A percentile compares a stretch with the other conserved stretches of the same genome.
Evolutionary conservation across 2,113 vertebrate genomes (phyloP).

Genomic region (Silurus asotus): DNA sequence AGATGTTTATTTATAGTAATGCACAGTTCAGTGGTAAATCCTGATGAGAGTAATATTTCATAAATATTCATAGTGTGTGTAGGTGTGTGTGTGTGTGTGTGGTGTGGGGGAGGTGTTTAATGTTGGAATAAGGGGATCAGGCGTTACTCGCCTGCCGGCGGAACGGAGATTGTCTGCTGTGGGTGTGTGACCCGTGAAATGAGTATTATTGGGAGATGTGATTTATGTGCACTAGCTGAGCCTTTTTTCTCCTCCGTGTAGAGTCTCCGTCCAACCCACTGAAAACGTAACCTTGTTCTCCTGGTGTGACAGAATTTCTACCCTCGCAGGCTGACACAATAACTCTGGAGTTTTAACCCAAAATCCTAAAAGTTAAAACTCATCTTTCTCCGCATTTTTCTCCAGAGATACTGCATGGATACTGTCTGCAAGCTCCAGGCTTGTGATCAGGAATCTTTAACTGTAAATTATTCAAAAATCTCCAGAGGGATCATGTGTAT

Average conservation of each 20-base stretch:
- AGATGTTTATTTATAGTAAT: conserved; percentile 6
- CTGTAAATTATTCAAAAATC: not conserved
- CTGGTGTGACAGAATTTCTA: not conserved
- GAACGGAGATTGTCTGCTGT: conserved; percentile 60
- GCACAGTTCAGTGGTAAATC: conserved; percentile 23
- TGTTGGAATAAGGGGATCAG: conserved; percentile 63
- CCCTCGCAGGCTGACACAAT: not conserved
- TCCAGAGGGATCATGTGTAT: not conserved
- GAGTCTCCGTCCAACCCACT: not conserved
- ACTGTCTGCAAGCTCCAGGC: not conserved
- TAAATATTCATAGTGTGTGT: conserved; percentile 24
- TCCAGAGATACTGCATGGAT: not conserved
- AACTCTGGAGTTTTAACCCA: not conserved
- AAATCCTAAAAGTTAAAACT: not conserved
- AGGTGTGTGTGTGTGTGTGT: conserved; percentile 11
- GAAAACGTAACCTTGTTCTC: conserved; percentile 4
- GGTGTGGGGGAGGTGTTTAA: conserved; percentile 20
- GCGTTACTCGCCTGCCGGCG: conserved; percentile 57
- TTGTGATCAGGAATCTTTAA: not conserved
- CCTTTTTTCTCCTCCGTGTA: conserved; percentile 29
- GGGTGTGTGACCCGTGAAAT: conserved; percentile 68
- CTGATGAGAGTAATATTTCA: conserved; percentile 30
- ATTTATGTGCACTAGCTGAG: conserved; percentile 55
- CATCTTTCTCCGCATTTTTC: not conserved
- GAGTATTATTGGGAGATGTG: conserved; percentile 68